Evolutionary conservation across 2,888 invertebrate species (phyloP).

Genomic region (Xanthorhoe designata): DNA sequence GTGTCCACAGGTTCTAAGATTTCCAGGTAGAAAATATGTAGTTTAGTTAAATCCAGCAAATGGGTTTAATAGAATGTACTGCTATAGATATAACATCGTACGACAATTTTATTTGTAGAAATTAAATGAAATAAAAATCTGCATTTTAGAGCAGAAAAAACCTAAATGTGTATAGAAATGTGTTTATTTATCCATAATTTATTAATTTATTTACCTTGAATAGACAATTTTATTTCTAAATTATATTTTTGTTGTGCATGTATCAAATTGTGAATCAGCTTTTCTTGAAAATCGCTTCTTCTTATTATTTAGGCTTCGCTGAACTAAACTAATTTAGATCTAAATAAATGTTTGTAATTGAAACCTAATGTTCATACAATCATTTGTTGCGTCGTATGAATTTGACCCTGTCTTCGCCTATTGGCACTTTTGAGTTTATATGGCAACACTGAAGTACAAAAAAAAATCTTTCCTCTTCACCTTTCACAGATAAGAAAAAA

Average conservation of each 20-base stretch:
- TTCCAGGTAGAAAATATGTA: constrained; percentile 12
- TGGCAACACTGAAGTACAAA: constrained; percentile 60
- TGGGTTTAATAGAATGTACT: background rate
- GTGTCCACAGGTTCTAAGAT: constrained; percentile 28
- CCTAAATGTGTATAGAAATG: background rate
- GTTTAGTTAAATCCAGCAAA: background rate
- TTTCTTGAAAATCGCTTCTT: constrained; percentile 68
- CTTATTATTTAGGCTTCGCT: constrained; percentile 82
- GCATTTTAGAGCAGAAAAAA: background rate
- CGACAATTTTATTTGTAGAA: background rate
- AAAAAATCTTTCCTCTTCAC: background rate
- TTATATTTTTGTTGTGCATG: constrained; percentile 50
- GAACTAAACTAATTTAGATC: constrained; percentile 43
- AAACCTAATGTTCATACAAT: constrained; percentile 53
- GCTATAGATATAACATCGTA: background rate
- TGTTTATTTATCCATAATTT: constrained; percentile 7
- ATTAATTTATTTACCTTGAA: constrained; percentile 44
- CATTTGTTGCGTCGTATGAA: constrained; percentile 70
- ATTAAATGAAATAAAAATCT: background rate
- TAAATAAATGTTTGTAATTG: constrained; percentile 25
- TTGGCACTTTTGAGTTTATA: constrained; percentile 36
- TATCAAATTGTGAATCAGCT: constrained; percentile 34
- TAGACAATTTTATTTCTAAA: constrained; percentile 46
- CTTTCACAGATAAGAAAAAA: background rate
- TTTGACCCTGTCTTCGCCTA: constrained; percentile 66